A percentile compares a stretch with the other conserved stretches of the same genome.
phyloP scores from a whole-genome alignment of 2,797 vertebrate species.

The Sus cebifrons region DNA sequence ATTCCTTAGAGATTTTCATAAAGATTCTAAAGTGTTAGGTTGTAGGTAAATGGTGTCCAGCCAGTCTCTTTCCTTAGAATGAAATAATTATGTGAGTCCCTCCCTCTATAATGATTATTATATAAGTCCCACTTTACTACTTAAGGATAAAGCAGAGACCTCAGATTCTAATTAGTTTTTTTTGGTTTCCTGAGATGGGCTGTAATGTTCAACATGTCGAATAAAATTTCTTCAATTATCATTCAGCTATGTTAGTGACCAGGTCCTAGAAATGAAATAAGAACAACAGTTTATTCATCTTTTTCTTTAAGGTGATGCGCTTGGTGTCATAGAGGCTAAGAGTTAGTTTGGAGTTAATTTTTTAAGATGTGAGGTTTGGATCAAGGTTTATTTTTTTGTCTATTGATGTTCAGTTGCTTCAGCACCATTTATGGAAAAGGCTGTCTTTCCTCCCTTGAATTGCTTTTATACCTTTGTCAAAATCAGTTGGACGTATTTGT shows the following conservation, averaged over 20 bases:
- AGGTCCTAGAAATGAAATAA: constrained; percentile 50
- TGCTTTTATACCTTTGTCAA: not conserved
- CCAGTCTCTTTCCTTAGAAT: constrained; percentile 32
- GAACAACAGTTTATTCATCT: not conserved
- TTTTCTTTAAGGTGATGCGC: not conserved
- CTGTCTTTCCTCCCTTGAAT: constrained; percentile 25
- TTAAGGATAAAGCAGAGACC: constrained; percentile 42
- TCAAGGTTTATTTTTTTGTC: constrained; percentile 10
- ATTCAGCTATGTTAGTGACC: not conserved
- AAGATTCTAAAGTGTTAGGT: constrained; percentile 25
- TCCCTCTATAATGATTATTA: not conserved
- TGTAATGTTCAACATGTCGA: constrained; percentile 19
- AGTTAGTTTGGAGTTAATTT: constrained; percentile 37
- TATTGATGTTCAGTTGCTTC: not conserved
- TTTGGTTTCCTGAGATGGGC: constrained; percentile 28
- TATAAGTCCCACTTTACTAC: not conserved
- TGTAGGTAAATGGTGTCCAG: not conserved
- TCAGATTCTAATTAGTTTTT: not conserved
- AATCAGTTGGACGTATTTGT: not conserved
- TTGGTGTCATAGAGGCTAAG: not conserved
- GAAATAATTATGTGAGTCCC: not conserved
- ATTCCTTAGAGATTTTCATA: constrained; percentile 10
- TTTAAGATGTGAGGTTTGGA: constrained; percentile 5
- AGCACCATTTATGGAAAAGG: not conserved
- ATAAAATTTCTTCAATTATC: constrained; percentile 39